Conservation (phyloP, 2,113 vertebrate genomes). For the Smithornis capensis region DNA sequence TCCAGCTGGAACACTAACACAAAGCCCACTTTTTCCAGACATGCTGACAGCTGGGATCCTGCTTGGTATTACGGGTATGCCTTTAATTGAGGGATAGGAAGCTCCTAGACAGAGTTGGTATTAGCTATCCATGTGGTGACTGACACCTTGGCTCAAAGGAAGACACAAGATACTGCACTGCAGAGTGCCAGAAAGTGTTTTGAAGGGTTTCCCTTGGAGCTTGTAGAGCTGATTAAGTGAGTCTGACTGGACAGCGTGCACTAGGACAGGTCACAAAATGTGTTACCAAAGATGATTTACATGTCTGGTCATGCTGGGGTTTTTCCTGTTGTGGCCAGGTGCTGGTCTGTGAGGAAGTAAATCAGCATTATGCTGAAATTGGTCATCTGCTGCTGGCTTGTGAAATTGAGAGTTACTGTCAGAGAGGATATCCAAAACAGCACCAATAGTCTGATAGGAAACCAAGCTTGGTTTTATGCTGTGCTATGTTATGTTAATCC, state of each 20-base stretch:
- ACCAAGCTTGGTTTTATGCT: not conserved
- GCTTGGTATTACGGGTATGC: not conserved
- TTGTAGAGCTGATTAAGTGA: not conserved
- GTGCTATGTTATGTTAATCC: not conserved
- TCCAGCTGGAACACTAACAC: not conserved
- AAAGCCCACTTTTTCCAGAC: not conserved
- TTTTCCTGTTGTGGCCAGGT: not conserved
- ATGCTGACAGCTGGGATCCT: fast-evolving
- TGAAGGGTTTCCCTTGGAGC: not conserved
- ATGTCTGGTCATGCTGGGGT: not conserved
- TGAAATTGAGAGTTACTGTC: not conserved
- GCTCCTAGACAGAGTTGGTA: not conserved
- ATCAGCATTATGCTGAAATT: not conserved
- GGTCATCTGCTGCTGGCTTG: not conserved
- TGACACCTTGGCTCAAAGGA: not conserved
- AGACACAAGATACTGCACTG: not conserved
- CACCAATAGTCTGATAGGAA: not conserved
- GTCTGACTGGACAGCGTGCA: not conserved
- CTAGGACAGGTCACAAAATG: not conserved
- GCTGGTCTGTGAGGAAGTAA: not conserved
- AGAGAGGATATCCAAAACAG: not conserved
- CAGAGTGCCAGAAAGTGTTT: not conserved
- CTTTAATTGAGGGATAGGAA: not conserved
- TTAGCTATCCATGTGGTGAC: not conserved
- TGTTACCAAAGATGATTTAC: not conserved